Percentiles rank a stretch among this genome's conserved stretches.
These are phyloP conservation scores for Cepaea nemoralis DNA, from an alignment of 1,140 invertebrate genomes.

Conservation along the genomic window DNA sequence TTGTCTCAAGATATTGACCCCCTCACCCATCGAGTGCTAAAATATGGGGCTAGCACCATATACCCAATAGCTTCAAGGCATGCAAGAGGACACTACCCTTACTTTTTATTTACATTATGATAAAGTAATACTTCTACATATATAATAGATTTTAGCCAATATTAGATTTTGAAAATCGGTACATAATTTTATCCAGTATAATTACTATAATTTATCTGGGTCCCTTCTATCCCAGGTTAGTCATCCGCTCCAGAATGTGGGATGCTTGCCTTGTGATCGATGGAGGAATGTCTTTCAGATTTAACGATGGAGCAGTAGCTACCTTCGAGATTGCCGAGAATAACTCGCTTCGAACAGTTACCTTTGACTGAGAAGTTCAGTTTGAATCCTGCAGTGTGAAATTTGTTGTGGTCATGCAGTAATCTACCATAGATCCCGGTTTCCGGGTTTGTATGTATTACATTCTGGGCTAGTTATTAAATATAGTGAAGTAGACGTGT, in stretches of 20 bases:
- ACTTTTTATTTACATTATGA: too few relatives aligned
- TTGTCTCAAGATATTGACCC: too few relatives aligned
- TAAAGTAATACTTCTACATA: not conserved
- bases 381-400: too few relatives aligned
- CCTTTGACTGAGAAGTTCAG: conserved; percentile 61
- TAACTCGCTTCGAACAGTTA: conserved; percentile 88
- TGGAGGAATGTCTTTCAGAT: conserved; percentile 92
- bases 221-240: conserved; percentile 74
- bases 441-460: too few relatives aligned
- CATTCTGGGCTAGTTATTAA: too few relatives aligned
- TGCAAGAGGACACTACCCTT: too few relatives aligned
- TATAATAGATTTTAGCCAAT: not conserved
- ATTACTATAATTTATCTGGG: not conserved
- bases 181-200: not conserved
- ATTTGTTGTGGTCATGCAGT: too few relatives aligned
- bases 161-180: not conserved
- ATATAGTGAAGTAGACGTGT: too few relatives aligned
- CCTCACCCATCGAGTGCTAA: too few relatives aligned
- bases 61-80: too few relatives aligned
- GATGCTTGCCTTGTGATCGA: conserved; percentile 97
- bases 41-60: too few relatives aligned
- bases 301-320: conserved; percentile 93
- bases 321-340: conserved; percentile 86
- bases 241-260: conserved; percentile 89
- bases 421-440: too few relatives aligned